A percentile compares a stretch with the other conserved stretches of the same genome.
These are phyloP conservation scores for Zoanthus sansibaricus DNA, from an alignment of 92 coral and sea anemone genomes.

Conservation along the genomic window DNA sequence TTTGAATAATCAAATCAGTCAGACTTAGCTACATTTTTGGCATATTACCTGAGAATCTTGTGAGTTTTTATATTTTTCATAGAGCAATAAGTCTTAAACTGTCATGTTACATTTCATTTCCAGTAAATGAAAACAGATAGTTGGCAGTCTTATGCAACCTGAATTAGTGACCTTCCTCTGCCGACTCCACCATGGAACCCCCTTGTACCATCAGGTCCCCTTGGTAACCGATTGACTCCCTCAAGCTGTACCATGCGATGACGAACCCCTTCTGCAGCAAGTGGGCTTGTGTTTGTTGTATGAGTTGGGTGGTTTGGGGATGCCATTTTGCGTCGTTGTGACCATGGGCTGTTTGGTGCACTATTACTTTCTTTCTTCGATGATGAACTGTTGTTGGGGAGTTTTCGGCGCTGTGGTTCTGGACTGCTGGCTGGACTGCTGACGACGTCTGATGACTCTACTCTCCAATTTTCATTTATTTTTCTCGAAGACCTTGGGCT, in stretches of 20 bases:
- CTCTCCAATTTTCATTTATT: slow-evolving; percentile 60
- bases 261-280: slow-evolving; percentile 77
- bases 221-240: slow-evolving; percentile 91
- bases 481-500: slow-evolving; percentile 56
- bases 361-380: slow-evolving; percentile 79
- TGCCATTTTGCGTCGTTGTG: slow-evolving; percentile 85
- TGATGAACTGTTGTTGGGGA: slow-evolving; percentile 29
- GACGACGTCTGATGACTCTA: slow-evolving; percentile 1
- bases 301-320: slow-evolving; percentile 72
- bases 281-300: slow-evolving; percentile 73
- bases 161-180: slow-evolving; percentile 86
- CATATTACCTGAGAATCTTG: not conserved
- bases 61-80: not conserved
- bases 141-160: slow-evolving; percentile 70
- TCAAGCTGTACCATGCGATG: slow-evolving; percentile 94
- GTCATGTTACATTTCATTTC: not conserved
- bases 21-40: not conserved
- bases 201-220: slow-evolving; percentile 97
- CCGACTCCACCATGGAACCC: slow-evolving; percentile 87
- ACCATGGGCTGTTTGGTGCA: slow-evolving; percentile 95
- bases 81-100: not conserved
- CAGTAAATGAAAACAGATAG: not conserved
- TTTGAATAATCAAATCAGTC: not conserved
- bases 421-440: slow-evolving; percentile 88
- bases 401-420: slow-evolving; percentile 69